phyloP scores from a whole-genome alignment of 2,888 invertebrate species.

The Cheiracanthium punctorium region DNA sequence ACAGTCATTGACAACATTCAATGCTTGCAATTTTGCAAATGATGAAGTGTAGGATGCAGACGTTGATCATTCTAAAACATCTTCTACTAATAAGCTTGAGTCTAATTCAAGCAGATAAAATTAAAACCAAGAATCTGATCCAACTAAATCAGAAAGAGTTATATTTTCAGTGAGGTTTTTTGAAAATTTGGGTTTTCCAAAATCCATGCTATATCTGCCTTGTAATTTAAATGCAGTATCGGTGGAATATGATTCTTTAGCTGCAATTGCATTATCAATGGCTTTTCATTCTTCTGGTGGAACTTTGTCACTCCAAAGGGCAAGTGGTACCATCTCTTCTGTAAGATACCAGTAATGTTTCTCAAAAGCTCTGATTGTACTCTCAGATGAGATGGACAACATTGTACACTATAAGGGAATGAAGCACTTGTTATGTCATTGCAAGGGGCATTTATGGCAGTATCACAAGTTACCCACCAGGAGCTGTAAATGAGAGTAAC shows the following conservation, averaged over 20 bases:
- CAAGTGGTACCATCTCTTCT: no score
- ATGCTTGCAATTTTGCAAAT: neutral
- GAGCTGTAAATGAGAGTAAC: no score
- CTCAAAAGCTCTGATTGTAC: neutral
- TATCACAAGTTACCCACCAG: conserved; percentile 9
- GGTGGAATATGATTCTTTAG: neutral
- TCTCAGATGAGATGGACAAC: conserved; percentile 2
- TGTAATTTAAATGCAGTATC: no score
- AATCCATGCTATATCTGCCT: no score
- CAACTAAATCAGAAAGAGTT: conserved; percentile 2
- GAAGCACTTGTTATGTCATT: neutral
- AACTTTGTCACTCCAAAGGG: no score
- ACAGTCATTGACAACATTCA: neutral
- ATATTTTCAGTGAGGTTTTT: neutral
- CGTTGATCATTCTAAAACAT: no score
- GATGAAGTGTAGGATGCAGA: no score
- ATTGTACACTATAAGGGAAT: neutral
- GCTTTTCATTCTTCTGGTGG: conserved; percentile 1
- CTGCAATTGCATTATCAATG: neutral
- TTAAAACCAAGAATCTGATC: conserved; percentile 11
- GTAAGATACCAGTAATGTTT: conserved; percentile 2
- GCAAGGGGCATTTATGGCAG: conserved; percentile 9
- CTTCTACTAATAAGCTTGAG: conserved; percentile 1
- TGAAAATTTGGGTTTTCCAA: no score
- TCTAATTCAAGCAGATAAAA: no score